Evolutionary conservation across 2,888 invertebrate species (phyloP), one percentile per base, ranked within the genome.

Genomic region (Linnaemya tessellans): DNA sequence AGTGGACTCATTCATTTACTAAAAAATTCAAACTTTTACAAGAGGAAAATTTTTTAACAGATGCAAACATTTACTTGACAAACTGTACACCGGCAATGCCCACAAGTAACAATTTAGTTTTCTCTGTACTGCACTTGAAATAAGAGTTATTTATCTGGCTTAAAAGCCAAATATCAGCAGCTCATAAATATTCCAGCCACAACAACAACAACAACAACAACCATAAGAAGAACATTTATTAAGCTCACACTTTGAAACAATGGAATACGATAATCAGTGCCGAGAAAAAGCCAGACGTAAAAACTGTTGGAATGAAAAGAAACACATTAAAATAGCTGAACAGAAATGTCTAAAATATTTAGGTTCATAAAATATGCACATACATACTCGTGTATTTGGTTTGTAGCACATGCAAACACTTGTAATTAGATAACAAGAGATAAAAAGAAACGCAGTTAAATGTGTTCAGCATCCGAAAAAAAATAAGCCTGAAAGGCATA

Each of bases 401-500:
- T 15, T 56, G 18, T 30, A 46, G 30, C 15, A 30, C 67, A 60
- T 49, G 20, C 74, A 54, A 41, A 67, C 7, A 56, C 20, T 46
- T 67, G 18, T 67, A 77, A 67, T 68, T 73, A 64, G 62, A 56
- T 43, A 80, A 64, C 71, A 80, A 49, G 15, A 62, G 38, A 60
- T 62, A 51, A 60, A 60, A 15, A 70, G 30, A 70, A 49, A 70
- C 13, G 38, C 13, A 62, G 51, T 38, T 20, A 60, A 71, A 71
- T 68, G 15, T 38, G 49, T n/a, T 79, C 8, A 15, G 51, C 62
- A 54, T 35, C 18, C 5, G 18, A 13, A 10, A 13, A 30, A n/a
- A n/a, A n/a, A n/a, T n/a, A n/a, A 51, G 35, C 13, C 15, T 62
- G 15, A 13, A 62, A 20, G 1, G 9, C 65, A 25, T n/a, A 30